Percentiles rank a stretch among this genome's conserved stretches.
These are phyloP conservation scores for Suricata suricatta DNA, from an alignment of 2,113 vertebrate species.

Conservation along the genomic window DNA sequence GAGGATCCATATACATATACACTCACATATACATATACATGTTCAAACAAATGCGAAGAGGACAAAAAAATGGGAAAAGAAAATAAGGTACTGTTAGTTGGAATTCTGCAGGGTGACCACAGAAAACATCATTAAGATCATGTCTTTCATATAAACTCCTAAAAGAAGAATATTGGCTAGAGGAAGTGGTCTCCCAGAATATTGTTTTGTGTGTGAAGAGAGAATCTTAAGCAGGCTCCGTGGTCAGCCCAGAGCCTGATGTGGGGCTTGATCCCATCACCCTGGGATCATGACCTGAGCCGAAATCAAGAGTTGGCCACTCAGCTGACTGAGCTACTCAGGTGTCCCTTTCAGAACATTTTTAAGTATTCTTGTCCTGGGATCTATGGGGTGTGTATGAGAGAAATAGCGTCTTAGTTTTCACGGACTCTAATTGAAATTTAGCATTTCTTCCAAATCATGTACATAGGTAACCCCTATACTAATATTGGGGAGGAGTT, in stretches of 20 bases:
- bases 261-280: too few relatives aligned
- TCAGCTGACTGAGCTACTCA: too few relatives aligned
- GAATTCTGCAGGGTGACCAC: not conserved
- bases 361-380: not conserved
- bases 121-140: not conserved
- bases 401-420: slow-evolving; percentile 1
- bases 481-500: not conserved
- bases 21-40: too few relatives aligned
- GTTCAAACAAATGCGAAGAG: not conserved
- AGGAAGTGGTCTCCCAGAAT: not conserved
- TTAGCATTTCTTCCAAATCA: not conserved
- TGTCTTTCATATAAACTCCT: not conserved
- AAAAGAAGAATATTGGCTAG: not conserved
- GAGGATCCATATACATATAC: not conserved
- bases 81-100: not conserved
- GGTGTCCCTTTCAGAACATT: not conserved
- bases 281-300: too few relatives aligned
- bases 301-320: too few relatives aligned
- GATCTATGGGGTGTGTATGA: not conserved
- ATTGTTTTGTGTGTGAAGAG: not conserved
- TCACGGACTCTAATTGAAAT: not conserved
- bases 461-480: not conserved
- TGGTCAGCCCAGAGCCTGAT: too few relatives aligned
- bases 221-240: not conserved
- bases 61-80: not conserved